A percentile compares a stretch with the other conserved stretches of the same genome.
Evolutionary conservation across 1,140 invertebrate genomes (phyloP).

Genomic region (Bombus balteatus): DNA sequence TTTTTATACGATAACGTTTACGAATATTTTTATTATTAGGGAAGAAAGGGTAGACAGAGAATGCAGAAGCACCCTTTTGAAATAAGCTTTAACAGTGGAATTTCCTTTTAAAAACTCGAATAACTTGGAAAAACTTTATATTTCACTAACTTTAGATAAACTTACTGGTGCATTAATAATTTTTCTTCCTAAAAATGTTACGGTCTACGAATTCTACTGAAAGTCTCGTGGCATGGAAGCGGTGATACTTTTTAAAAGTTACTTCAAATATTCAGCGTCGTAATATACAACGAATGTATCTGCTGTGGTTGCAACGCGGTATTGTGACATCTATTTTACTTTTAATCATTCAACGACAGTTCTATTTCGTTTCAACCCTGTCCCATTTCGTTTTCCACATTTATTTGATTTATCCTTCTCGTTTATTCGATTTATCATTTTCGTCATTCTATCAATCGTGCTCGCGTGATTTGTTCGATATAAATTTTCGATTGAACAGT

Average conservation of each 20-base stretch:
- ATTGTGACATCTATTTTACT: neutral
- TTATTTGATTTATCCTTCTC: neutral
- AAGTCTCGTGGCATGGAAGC: neutral
- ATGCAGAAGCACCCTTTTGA: neutral
- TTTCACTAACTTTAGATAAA: slow-evolving; percentile 12
- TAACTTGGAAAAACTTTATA: neutral
- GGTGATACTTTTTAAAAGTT: neutral
- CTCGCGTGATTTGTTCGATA: neutral
- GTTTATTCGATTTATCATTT: neutral
- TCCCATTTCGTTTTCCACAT: neutral
- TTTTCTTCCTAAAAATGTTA: slow-evolving; percentile 14
- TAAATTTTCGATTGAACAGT: neutral
- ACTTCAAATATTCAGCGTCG: slow-evolving; percentile 10
- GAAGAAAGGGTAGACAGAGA: neutral
- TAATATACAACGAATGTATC: neutral
- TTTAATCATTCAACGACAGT: neutral
- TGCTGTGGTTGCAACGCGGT: neutral
- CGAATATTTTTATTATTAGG: neutral
- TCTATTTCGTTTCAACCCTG: neutral
- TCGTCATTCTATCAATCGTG: neutral
- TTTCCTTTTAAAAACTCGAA: neutral
- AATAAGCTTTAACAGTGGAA: neutral
- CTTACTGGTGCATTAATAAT: slow-evolving; percentile 26
- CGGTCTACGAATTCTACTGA: slow-evolving; percentile 5
- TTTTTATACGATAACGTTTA: neutral